Conservation (phyloP, 2,113 vertebrate genomes). For the Oreochromis aureus region DNA sequence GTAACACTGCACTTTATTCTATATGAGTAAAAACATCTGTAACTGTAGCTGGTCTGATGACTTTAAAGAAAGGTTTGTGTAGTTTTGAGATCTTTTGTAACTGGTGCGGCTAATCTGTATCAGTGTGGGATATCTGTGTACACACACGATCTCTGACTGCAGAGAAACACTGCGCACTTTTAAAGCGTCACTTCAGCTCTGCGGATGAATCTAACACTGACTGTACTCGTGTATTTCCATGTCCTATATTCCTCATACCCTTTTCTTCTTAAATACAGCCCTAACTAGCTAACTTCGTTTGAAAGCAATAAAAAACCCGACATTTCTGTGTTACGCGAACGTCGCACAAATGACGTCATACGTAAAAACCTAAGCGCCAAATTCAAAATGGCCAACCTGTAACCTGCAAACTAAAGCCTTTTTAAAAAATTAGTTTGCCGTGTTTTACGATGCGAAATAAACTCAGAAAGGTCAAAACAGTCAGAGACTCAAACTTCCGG, state of each 20-base stretch:
- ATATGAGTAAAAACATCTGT: neutral
- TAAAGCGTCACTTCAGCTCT: neutral
- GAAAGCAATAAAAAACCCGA: fast-evolving
- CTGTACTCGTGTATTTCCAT: neutral
- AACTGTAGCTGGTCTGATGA: neutral
- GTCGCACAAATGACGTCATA: constrained; percentile 7
- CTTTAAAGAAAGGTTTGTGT: neutral
- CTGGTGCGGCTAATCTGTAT: neutral
- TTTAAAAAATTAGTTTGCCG: neutral
- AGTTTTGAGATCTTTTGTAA: neutral
- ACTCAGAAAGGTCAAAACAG: neutral
- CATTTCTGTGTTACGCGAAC: neutral
- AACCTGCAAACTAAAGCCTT: neutral
- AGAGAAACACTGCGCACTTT: neutral
- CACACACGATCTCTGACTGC: constrained; percentile 9
- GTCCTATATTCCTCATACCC: neutral
- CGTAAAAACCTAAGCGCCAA: neutral
- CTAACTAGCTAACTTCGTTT: no score
- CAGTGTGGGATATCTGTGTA: neutral
- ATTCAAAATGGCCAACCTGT: neutral
- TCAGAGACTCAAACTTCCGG: fast-evolving
- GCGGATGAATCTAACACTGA: fast-evolving
- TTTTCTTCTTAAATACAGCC: fast-evolving
- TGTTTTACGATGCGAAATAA: constrained; percentile 5
- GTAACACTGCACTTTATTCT: neutral